Evolutionary conservation across 2,888 invertebrate genomes (phyloP), one percentile per base, ranked within the genome.

Genomic region (Synanthedon formicaeformis): DNA sequence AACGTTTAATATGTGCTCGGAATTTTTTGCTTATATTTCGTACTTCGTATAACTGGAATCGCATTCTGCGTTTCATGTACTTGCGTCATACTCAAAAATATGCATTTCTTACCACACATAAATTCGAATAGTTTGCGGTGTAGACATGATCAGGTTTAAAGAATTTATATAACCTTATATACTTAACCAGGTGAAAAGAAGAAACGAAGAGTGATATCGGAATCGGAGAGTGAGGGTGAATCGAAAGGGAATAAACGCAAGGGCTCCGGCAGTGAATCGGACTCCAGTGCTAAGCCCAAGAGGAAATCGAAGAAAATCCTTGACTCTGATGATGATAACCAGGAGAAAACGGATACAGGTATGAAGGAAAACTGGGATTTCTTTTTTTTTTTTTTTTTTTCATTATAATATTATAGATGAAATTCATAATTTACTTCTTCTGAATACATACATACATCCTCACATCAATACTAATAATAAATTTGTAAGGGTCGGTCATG

Each of bases 301-400:
- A 81, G 76, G 68, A 90, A 90, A 60, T 76, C 89, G 8, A 90
- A 89, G 68, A 88, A 87, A 57, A 64, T 92, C 1, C 88, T 93
- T 5, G 92, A 92, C 63, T 90, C 93, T 0, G 94, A 94, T 58
- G 90, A 90, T 10, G 75, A 77, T 8, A 81, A 84, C 49, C 76
- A 77, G 53, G 78, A 83, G 50, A 76, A 78, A 52, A 68, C 67
- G 40, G 88, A 87, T 50, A 72, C 73, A 50, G 74, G 83, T 80
- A 57, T 5, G 1, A 34, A 34, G 8, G 6, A 8, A 34, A 6
- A 13, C 12, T n/a, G n/a, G n/a, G n/a, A n/a, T n/a, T n/a, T n/a
- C n/a, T n/a, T n/a, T n/a, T n/a, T n/a, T n/a, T n/a, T n/a, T n/a
- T n/a, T n/a, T 45, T 14, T 6, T 45, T 13, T 45, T n/a, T 45